Conservation (phyloP, 2,797 vertebrate genomes). For the Diplodus puntazzo region DNA sequence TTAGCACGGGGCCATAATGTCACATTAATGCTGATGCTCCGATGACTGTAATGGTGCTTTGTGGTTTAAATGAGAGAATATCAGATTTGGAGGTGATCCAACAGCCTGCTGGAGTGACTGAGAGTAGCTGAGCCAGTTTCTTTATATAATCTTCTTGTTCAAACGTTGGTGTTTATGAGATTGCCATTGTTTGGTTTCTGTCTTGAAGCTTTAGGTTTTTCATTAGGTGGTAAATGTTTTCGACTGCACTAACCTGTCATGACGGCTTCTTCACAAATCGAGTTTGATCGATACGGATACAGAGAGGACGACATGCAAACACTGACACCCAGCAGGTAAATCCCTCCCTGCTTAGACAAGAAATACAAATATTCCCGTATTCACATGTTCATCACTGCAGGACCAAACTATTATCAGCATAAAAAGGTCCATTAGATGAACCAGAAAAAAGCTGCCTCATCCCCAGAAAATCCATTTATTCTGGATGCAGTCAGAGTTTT, state of each 20-base stretch:
- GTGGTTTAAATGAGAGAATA: slow-evolving; percentile 21
- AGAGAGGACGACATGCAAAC: not conserved
- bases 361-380: not conserved
- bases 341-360: not conserved
- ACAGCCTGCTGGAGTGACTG: not conserved
- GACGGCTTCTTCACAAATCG: not conserved
- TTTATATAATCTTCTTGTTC: not conserved
- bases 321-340: not conserved
- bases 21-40: slow-evolving; percentile 24
- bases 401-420: slow-evolving; percentile 35
- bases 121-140: not conserved
- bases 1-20: slow-evolving; percentile 10
- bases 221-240: not conserved
- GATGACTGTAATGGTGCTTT: slow-evolving; percentile 19
- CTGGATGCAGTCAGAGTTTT: slow-evolving; percentile 51
- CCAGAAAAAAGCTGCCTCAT: slow-evolving; percentile 43
- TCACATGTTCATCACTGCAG: slow-evolving; percentile 10
- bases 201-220: not conserved
- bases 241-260: not conserved
- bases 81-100: not conserved
- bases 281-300: not conserved
- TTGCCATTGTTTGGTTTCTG: not conserved
- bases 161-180: too few relatives aligned
- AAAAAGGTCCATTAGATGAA: slow-evolving; percentile 31
- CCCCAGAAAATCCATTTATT: slow-evolving; percentile 51